These are phyloP conservation scores for Meteorus colon DNA, from an alignment of 2,888 invertebrate genomes.

Conservation along the genomic window DNA sequence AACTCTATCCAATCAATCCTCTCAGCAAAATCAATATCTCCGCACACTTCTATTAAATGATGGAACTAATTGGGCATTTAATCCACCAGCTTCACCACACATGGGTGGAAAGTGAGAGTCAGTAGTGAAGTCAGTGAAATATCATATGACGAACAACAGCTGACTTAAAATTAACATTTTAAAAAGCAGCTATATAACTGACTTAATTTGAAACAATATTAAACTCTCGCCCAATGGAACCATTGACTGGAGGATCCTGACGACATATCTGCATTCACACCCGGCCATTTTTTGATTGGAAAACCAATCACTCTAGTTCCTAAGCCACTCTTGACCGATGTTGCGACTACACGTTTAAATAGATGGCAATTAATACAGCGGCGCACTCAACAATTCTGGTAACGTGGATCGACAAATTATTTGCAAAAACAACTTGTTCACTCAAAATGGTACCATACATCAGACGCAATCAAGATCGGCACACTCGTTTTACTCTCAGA, in stretches of 20 bases:
- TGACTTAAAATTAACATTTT: slow-evolving; percentile 18
- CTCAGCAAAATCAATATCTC: not conserved
- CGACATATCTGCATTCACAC: slow-evolving; percentile 47
- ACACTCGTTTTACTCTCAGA: slow-evolving; percentile 27
- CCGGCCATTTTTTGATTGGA: slow-evolving; percentile 49
- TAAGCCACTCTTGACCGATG: not conserved
- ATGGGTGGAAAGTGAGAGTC: slow-evolving; percentile 44
- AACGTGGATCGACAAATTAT: slow-evolving; percentile 41
- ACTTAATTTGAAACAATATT: slow-evolving; percentile 47
- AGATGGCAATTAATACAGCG: not conserved
- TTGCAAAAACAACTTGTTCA: slow-evolving; percentile 45
- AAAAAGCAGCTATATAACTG: slow-evolving; percentile 30
- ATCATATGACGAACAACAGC: slow-evolving; percentile 25
- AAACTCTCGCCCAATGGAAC: slow-evolving; percentile 49
- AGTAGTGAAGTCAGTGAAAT: slow-evolving; percentile 35
- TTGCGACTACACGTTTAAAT: not conserved
- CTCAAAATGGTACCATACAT: slow-evolving; percentile 19
- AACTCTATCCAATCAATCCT: not conserved
- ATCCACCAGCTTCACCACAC: slow-evolving; percentile 42
- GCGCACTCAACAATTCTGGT: not conserved
- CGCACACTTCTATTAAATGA: not conserved
- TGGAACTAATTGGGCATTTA: slow-evolving; percentile 30
- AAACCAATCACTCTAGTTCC: not conserved
- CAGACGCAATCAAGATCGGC: slow-evolving; percentile 21
- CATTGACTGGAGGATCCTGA: slow-evolving; percentile 43